Conservation (phyloP, 92 coral and sea anemone species). For the Zoanthus gigantus region DNA sequence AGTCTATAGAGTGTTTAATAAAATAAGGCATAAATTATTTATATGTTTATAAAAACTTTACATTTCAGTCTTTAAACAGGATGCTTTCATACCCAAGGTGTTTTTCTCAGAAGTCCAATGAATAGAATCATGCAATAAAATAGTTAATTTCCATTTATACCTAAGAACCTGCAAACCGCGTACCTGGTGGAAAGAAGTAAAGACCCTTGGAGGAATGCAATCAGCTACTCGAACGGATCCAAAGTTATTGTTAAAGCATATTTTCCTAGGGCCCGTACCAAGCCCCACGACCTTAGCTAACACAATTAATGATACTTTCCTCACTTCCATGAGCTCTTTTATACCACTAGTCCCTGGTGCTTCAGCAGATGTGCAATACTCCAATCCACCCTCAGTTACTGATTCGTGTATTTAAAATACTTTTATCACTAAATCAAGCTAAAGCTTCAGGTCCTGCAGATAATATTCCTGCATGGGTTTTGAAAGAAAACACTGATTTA, state of each 20-base stretch:
- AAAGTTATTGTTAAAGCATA: not conserved
- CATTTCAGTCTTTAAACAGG: too few species aligned
- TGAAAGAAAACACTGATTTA: slow-evolving; percentile 6
- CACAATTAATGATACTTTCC: slow-evolving; percentile 49
- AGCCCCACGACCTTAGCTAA: slow-evolving; percentile 31
- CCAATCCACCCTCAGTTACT: not conserved
- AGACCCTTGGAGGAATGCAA: too few species aligned
- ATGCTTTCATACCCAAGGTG: too few species aligned
- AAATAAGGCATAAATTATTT: too few species aligned
- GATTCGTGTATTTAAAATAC: not conserved
- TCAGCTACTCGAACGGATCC: slow-evolving; percentile 37
- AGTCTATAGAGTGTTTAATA: too few species aligned
- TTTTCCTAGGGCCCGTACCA: not conserved
- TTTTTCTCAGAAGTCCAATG: too few species aligned
- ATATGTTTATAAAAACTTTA: too few species aligned
- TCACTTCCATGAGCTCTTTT: slow-evolving; percentile 47
- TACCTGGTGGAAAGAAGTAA: too few species aligned
- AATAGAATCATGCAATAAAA: too few species aligned
- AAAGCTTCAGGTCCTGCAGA: slow-evolving; percentile 1
- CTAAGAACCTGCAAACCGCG: too few species aligned
- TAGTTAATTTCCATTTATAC: too few species aligned
- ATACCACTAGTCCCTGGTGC: slow-evolving; percentile 34
- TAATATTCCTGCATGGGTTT: not conserved
- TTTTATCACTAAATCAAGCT: not conserved
- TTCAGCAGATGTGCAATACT: not conserved